phyloP scores from a whole-genome alignment of 2,113 vertebrate genomes.

The Microtus richardsoni region DNA sequence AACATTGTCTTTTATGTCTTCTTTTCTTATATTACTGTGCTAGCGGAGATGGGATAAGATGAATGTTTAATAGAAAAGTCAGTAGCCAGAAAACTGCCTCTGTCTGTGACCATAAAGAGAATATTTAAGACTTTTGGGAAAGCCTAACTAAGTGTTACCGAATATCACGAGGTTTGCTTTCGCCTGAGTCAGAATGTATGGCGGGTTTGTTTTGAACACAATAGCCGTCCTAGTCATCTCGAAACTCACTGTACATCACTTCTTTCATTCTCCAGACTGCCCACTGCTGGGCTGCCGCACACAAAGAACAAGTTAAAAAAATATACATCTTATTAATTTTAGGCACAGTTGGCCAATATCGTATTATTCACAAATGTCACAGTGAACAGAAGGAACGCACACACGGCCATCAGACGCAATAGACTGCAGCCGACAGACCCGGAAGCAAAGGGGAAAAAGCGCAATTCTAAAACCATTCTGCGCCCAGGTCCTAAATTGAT shows the following conservation, averaged over 20 bases:
- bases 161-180: background rate
- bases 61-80: constrained; percentile 34
- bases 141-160: constrained; percentile 51
- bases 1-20: constrained; percentile 30
- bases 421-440: background rate
- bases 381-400: constrained; percentile 21
- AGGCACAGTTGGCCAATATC: constrained; percentile 24
- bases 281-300: background rate
- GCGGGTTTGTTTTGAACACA: constrained; percentile 60
- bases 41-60: constrained; percentile 22
- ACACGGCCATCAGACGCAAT: constrained; percentile 22
- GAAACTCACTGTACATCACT: constrained; percentile 22
- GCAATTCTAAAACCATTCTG: background rate
- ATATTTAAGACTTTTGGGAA: background rate
- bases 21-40: constrained; percentile 33
- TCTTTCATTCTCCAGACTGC: constrained; percentile 51
- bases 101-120: constrained; percentile 35
- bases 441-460: background rate
- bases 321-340: constrained; percentile 58
- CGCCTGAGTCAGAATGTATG: constrained; percentile 40
- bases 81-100: background rate
- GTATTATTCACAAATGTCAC: constrained; percentile 56
- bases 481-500: background rate
- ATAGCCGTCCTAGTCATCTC: background rate
- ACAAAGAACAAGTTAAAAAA: constrained; percentile 59